Percentiles rank a stretch among this genome's conserved stretches.
Conservation (phyloP, 1,140 invertebrate species). For the Penaeus indicus region DNA sequence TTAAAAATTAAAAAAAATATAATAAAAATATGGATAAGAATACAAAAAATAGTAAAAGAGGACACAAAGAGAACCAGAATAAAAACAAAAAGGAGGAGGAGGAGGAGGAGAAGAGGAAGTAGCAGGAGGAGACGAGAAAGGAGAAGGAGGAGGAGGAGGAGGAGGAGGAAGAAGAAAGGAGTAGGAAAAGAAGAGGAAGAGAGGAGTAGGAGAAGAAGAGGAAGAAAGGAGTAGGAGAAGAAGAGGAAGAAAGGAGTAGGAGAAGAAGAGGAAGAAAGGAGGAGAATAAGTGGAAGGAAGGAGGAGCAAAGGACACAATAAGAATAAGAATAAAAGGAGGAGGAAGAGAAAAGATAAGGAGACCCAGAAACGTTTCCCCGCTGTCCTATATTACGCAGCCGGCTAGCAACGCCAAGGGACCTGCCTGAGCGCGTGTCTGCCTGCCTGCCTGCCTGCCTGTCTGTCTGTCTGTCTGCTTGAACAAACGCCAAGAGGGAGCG, state of each 20-base stretch:
- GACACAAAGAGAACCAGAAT: not conserved
- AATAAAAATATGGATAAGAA: slow-evolving; percentile 13
- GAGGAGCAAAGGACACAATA: no score
- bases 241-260: not conserved
- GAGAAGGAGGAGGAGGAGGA: not conserved
- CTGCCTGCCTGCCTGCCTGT: no score
- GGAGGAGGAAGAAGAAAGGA: not conserved
- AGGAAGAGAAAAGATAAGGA: no score
- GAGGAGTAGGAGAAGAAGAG: not conserved
- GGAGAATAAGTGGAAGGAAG: not conserved
- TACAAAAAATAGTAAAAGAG: not conserved
- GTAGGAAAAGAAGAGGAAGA: not conserved
- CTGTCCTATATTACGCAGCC: no score
- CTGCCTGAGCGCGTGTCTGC: no score
- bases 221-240: not conserved
- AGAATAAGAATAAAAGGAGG: no score
- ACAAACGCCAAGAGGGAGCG: no score
- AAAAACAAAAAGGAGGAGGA: not conserved
- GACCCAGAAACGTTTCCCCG: no score
- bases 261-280: not conserved
- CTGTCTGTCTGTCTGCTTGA: no score
- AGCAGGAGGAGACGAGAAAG: not conserved
- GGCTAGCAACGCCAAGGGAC: no score
- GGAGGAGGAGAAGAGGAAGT: not conserved
- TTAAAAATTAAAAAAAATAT: not conserved